Base-by-base conservation (phyloP, 1,140 invertebrate genomes). In the Oscheius sp. region DNA sequence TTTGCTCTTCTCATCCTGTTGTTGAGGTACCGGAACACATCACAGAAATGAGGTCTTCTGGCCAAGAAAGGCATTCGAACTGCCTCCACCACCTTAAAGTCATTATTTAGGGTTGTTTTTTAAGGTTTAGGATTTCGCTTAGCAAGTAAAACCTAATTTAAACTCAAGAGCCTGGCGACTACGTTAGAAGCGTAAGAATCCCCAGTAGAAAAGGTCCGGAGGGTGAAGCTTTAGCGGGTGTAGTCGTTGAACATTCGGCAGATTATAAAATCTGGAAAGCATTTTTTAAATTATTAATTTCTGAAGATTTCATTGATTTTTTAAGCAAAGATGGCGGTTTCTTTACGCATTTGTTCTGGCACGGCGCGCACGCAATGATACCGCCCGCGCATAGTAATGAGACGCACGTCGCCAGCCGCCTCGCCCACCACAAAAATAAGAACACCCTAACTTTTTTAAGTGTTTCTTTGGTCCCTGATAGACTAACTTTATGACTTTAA, bases 121-220 rank as follows among this genome's bases (percentile, higher is more conserved):
- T n/a, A n/a, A n/a, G n/a, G n/a, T n/a, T n/a, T n/a, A n/a, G n/a
- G n/a, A n/a, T n/a, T n/a, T n/a, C n/a, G n/a, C n/a, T n/a, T n/a
- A n/a, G n/a, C n/a, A n/a, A n/a, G n/a, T n/a, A n/a, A n/a, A n/a
- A n/a, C n/a, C n/a, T n/a, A n/a, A n/a, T n/a, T n/a, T n/a, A n/a
- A n/a, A n/a, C n/a, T n/a, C n/a, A n/a, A n/a, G 52, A n/a, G 35
- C 66, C 49, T 7, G 7, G 7, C 7, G 23, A 80, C 77, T n/a
- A 78, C 75, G 23, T 79, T 63, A 0, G 79, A 74, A 2, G 80
- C 79, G 38, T 80, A 80, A 55, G 80, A 80, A n/a, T n/a, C 18
- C 79, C 79, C 3, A 80, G 77, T 2, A 80, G 70, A 61, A 80
- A 80, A 13, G 79, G n/a, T n/a, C 73, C 26, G 80, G 70, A 3